Percentiles rank a stretch among this genome's conserved stretches.
Evolutionary conservation across 2,113 vertebrate species (phyloP).

Genomic region (Xenopus borealis): DNA sequence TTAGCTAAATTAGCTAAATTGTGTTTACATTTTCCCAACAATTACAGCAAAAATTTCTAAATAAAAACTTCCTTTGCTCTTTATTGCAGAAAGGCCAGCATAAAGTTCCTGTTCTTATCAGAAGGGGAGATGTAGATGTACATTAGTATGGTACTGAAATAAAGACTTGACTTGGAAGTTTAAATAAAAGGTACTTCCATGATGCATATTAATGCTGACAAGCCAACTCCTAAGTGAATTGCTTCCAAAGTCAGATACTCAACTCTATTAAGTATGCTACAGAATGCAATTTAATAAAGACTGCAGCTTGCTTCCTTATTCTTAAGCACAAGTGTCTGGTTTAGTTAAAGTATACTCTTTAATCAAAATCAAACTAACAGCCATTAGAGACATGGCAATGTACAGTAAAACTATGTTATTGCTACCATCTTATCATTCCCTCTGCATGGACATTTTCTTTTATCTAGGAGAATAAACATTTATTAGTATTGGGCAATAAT

Average conservation of each 20-base stretch:
- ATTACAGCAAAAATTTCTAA: too few species aligned
- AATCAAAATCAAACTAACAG: not conserved
- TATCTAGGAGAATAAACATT: not conserved
- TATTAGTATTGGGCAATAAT: not conserved
- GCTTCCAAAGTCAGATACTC: not conserved
- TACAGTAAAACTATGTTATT: not conserved
- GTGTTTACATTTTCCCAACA: too few species aligned
- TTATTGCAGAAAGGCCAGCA: too few species aligned
- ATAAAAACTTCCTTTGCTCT: too few species aligned
- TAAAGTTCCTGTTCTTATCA: too few species aligned
- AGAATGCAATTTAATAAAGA: not conserved
- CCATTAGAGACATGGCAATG: not conserved
- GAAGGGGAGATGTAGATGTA: too few species aligned
- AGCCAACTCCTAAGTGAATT: not conserved
- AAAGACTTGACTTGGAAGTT: not conserved
- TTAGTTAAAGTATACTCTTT: constrained; percentile 2
- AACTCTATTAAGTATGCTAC: not conserved
- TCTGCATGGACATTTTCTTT: not conserved
- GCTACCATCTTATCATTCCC: not conserved
- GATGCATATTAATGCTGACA: constrained; percentile 3
- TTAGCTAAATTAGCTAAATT: too few species aligned
- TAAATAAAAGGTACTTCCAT: not conserved
- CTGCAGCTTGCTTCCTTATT: not conserved
- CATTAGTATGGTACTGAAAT: not conserved
- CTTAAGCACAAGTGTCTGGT: not conserved